Conservation (phyloP, 2,888 invertebrate species). For the Pandemis corylana region DNA sequence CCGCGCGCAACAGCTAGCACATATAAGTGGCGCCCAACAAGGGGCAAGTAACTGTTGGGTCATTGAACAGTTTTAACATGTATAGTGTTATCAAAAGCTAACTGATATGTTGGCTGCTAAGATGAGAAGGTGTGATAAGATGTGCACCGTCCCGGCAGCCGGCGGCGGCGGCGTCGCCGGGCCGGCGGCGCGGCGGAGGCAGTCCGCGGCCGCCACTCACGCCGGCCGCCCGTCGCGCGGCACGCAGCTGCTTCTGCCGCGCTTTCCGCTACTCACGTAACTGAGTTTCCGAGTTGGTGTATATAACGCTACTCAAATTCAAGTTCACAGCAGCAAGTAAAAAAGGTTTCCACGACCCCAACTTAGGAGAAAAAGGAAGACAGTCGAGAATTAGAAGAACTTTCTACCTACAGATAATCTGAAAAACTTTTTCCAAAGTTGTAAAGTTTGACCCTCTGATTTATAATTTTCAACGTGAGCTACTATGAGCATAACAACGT, state of each 20-base stretch:
- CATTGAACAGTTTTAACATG: not conserved
- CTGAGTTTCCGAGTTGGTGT: not conserved
- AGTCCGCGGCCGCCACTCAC: conserved; percentile 39
- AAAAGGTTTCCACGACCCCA: too few relatives aligned
- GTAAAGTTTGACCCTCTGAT: not conserved
- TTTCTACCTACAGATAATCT: not conserved
- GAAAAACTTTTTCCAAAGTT: not conserved
- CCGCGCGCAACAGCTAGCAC: too few relatives aligned
- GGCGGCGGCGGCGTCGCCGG: conserved; percentile 42
- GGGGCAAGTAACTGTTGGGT: not conserved
- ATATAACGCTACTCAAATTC: not conserved
- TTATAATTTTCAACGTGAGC: not conserved
- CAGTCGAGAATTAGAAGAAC: not conserved
- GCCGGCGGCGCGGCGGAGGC: conserved; percentile 39
- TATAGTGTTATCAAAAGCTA: not conserved
- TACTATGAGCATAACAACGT: not conserved
- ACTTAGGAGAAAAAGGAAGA: not conserved
- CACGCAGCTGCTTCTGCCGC: conserved; percentile 1
- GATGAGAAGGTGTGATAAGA: conserved; percentile 23
- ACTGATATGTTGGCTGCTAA: not conserved
- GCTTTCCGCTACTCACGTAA: conserved; percentile 8
- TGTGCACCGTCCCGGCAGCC: not conserved
- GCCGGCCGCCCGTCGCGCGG: conserved; percentile 24
- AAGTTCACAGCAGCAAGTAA: not conserved
- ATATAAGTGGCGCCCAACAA: not conserved